phyloP scores from a whole-genome alignment of 2,888 invertebrate genomes.

The Holacanthella duospinosa region DNA sequence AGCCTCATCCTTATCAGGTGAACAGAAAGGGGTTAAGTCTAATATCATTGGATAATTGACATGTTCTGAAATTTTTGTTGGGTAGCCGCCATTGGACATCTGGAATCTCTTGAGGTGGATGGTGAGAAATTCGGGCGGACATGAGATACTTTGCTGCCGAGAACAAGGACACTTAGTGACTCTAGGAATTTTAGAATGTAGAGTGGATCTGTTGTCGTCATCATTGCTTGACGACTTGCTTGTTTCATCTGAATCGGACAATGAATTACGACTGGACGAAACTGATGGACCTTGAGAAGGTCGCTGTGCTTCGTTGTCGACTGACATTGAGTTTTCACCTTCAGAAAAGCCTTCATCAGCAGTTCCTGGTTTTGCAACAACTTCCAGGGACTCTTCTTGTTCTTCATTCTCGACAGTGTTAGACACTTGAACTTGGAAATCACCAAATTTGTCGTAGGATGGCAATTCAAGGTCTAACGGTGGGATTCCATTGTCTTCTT shows the following conservation, averaged over 20 bases:
- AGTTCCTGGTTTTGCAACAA: slow-evolving; percentile 13
- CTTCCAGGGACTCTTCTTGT: background rate
- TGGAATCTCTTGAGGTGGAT: slow-evolving; percentile 93
- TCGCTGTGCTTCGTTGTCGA: background rate
- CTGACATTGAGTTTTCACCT: slow-evolving; percentile 11
- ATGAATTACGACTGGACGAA: slow-evolving; percentile 30
- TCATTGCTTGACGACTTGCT: background rate
- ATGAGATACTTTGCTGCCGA: slow-evolving; percentile 60
- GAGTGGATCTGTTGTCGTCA: background rate
- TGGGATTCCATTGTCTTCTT: slow-evolving; percentile 16
- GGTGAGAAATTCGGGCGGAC: slow-evolving; percentile 86
- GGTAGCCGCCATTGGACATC: slow-evolving; percentile 56
- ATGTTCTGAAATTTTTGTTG: slow-evolving; percentile 71
- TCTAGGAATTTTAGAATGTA: background rate
- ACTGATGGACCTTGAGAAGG: slow-evolving; percentile 14
- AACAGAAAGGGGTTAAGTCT: slow-evolving; percentile 84
- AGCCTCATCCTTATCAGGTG: slow-evolving; percentile 49
- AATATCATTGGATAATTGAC: slow-evolving; percentile 77
- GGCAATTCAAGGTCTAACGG: slow-evolving; percentile 21
- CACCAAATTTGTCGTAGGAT: background rate
- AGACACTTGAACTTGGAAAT: background rate
- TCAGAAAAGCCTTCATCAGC: slow-evolving; percentile 37
- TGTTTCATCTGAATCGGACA: slow-evolving; percentile 25
- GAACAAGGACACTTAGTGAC: slow-evolving; percentile 69
- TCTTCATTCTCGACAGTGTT: slow-evolving; percentile 14